A percentile compares a stretch with the other conserved stretches of the same genome.
Evolutionary conservation across 2,888 invertebrate species (phyloP).

Genomic region (Druceiella hillmani): DNA sequence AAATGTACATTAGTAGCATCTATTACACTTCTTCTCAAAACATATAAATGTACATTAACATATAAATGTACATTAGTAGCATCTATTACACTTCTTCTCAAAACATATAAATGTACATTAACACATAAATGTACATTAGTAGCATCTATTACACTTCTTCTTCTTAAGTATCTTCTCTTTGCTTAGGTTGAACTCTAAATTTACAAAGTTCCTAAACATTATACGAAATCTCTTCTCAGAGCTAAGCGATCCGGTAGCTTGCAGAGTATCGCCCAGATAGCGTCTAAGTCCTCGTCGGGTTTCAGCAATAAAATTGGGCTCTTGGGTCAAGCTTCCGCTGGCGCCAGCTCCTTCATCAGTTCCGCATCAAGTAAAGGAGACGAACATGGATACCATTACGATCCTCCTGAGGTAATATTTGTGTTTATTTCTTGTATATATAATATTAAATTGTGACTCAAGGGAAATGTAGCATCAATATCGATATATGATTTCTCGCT

Average conservation of each 20-base stretch:
- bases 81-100: not conserved
- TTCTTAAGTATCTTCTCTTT: no score
- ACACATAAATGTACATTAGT: constrained; percentile 4
- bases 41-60: no score
- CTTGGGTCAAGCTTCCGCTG: constrained; percentile 52
- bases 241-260: constrained; percentile 41
- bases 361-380: constrained; percentile 47
- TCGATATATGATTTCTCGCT: no score
- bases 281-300: constrained; percentile 42
- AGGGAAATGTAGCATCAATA: no score
- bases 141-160: not conserved
- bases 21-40: no score
- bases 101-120: no score
- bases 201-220: no score
- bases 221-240: constrained; percentile 27
- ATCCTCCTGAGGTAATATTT: constrained; percentile 28
- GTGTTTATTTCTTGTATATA: not conserved
- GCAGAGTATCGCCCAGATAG: constrained; percentile 40
- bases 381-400: constrained; percentile 43
- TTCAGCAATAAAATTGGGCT: constrained; percentile 50
- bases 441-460: no score
- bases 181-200: no score
- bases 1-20: no score
- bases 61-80: constrained; percentile 2
- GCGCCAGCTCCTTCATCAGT: constrained; percentile 40